Evolutionary conservation across 2,888 invertebrate genomes (phyloP), one percentile per base, ranked within the genome.

Genomic region (Julus scandinavius): DNA sequence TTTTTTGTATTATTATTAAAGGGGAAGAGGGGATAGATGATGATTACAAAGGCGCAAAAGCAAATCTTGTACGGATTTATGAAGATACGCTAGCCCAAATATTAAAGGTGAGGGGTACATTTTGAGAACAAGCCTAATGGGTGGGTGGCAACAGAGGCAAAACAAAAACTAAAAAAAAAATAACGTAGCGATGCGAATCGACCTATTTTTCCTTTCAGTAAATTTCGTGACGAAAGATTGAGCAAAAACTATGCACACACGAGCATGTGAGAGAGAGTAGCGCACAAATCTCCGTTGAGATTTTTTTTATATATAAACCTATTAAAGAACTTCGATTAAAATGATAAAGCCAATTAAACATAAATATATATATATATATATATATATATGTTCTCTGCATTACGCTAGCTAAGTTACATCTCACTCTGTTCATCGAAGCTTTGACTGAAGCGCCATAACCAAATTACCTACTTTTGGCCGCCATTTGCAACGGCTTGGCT

Each of bases 171-270:
- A 3, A 63, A 20, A n/a, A 63, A 63, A 63, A 63, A 20, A 63
- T 63, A n/a, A n/a, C 63, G 63, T 63, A n/a, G 63, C 20, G 20
- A 63, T 63, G 63, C 63, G 63, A 63, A 20, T n/a, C 63, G 63
- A 63, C 63, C 63, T 63, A 63, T 63, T 63, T 63, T 63, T 63
- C 63, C 20, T 63, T 20, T 63, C 63, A 63, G 20, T 20, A n/a
- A 63, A n/a, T 63, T 63, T 63, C 63, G 63, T 63, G 63, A 63
- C 63, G 63, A 63, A 63, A 63, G 63, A 17, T 54, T 15, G 7
- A 20, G n/a, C n/a, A 63, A 63, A 54, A 54, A 54, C 15, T 2
- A 3, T 15, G 15, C 45, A 45, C 45, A 29, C 13, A 58, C n/a
- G 63, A n/a, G 54, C 54, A 17, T 54, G 63, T n/a, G 63, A n/a